A percentile compares a stretch with the other conserved stretches of the same genome.
These are phyloP conservation scores for Leucoma salicis DNA, from an alignment of 2,888 invertebrate genomes.

Conservation along the genomic window DNA sequence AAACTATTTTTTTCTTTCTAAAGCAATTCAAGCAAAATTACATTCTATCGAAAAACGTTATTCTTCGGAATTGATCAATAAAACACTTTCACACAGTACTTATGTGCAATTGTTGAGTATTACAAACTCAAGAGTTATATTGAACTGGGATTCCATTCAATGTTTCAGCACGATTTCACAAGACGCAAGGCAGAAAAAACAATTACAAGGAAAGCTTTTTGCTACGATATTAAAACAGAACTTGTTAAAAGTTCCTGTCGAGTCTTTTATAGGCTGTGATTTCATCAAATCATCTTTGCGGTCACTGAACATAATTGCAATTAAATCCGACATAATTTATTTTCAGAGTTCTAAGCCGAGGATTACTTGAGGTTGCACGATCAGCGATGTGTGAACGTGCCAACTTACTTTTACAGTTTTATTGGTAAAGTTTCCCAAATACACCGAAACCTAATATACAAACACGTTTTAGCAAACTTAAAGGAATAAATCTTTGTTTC, in stretches of 20 bases:
- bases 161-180: constrained; percentile 25
- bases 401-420: constrained; percentile 34
- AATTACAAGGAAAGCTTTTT: constrained; percentile 34
- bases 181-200: constrained; percentile 28
- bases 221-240: constrained; percentile 23
- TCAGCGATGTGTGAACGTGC: constrained; percentile 19
- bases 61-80: constrained; percentile 2
- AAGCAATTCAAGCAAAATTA: not conserved
- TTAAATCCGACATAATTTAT: constrained; percentile 49
- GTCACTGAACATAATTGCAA: constrained; percentile 49
- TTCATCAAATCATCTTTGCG: constrained; percentile 42
- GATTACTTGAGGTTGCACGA: constrained; percentile 31
- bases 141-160: constrained; percentile 11
- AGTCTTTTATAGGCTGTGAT: constrained; percentile 25
- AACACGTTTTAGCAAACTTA: constrained; percentile 6
- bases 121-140: constrained; percentile 4
- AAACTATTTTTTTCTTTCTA: too few relatives aligned
- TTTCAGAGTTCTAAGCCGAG: constrained; percentile 36
- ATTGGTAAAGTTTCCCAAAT: constrained; percentile 30
- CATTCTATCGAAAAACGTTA: constrained; percentile 8
- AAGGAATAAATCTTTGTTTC: too few relatives aligned
- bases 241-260: constrained; percentile 27
- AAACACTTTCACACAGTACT: constrained; percentile 11
- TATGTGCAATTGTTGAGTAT: constrained; percentile 5
- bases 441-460: constrained; percentile 17